Percentiles rank a stretch among this genome's conserved stretches.
These are phyloP conservation scores for Platichthys stellatus DNA, from an alignment of 2,113 vertebrate species.

Conservation along the genomic window DNA sequence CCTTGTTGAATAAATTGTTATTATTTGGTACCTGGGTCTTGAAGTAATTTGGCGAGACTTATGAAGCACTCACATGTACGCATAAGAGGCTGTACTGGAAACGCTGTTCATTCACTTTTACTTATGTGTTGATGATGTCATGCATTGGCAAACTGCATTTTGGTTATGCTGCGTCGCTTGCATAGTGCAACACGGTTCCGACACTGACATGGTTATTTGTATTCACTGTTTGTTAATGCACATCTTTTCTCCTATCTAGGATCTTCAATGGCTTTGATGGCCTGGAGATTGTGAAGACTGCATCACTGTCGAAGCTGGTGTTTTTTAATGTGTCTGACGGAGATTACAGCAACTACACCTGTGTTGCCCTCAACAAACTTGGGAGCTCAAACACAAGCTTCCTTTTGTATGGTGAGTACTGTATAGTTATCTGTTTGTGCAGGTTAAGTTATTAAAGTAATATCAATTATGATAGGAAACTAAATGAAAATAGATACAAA, in stretches of 20 bases:
- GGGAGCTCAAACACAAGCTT: slow-evolving; percentile 94
- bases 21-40: background rate
- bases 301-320: slow-evolving; percentile 90
- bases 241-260: slow-evolving; percentile 70
- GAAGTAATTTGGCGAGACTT: no score
- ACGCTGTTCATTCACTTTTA: no score
- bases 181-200: background rate
- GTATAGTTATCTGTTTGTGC: background rate
- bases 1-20: background rate
- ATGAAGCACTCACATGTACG: no score
- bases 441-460: background rate
- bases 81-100: no score
- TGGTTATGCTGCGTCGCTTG: no score
- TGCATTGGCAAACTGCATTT: no score
- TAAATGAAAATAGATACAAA: background rate
- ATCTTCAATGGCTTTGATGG: slow-evolving; percentile 89
- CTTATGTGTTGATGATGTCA: no score
- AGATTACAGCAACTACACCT: slow-evolving; percentile 98
- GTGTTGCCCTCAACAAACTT: slow-evolving; percentile 92
- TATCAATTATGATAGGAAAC: background rate
- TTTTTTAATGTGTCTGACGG: slow-evolving; percentile 95
- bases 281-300: slow-evolving; percentile 89
- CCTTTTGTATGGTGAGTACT: slow-evolving; percentile 90
- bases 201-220: background rate
- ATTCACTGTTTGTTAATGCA: background rate